phyloP scores from a whole-genome alignment of 2,888 invertebrate species.

The Morpho helenor region DNA sequence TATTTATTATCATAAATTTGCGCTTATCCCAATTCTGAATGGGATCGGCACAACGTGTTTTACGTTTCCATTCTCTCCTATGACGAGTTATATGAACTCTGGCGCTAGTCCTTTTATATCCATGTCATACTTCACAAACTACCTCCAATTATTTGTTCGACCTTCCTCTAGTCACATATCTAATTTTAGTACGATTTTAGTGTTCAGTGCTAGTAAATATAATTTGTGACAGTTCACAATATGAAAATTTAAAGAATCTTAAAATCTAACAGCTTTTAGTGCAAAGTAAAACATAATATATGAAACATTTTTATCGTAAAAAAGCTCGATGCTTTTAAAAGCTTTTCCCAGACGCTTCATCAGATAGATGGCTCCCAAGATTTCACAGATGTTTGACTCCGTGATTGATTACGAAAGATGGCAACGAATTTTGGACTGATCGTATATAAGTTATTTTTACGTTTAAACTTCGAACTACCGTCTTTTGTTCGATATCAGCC shows the following conservation, averaged over 20 bases:
- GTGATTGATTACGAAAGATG: conserved; percentile 44
- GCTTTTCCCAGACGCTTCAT: conserved; percentile 20
- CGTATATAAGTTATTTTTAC: background rate
- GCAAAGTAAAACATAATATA: background rate
- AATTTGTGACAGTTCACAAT: no score
- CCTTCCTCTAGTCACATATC: no score
- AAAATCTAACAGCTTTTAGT: background rate
- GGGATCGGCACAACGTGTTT: no score
- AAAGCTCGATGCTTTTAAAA: conserved; percentile 7
- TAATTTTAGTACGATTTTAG: no score
- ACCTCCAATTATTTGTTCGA: no score
- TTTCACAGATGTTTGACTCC: conserved; percentile 51
- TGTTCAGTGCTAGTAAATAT: no score
- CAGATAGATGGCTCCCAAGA: conserved; percentile 42
- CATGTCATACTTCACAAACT: no score
- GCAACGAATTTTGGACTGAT: conserved; percentile 1
- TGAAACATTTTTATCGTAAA: background rate
- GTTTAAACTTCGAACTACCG: background rate
- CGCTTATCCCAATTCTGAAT: no score
- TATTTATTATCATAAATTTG: no score
- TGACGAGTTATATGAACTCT: no score
- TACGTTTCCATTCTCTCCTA: no score
- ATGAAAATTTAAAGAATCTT: conserved; percentile 32
- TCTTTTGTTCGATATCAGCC: background rate
- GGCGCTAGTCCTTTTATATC: no score